Evolutionary conservation across 2,113 vertebrate species (phyloP), one percentile per base, ranked within the genome.

Genomic region (Procavia capensis): DNA sequence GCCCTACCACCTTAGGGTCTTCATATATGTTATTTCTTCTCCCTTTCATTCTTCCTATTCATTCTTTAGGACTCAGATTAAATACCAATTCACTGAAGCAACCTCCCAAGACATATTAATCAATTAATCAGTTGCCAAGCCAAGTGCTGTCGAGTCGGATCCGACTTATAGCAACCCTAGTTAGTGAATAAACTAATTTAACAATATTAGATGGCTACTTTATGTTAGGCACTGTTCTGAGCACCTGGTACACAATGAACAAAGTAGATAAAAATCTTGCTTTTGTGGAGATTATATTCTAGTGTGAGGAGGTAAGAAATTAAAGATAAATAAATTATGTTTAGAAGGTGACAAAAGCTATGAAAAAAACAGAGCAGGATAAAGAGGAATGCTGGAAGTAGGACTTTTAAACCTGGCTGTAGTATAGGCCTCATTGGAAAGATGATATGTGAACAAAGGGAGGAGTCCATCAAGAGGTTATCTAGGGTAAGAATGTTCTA

Each of bases 281-380:
- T 92, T 94, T 72, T 9, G 64, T 59, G 61, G 36, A 68, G 90
- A 8, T 88, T 83, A 85, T 68, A 45, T 88, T 94, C 70, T 75
- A 78, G 27, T 27, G 22, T 25, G 39, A 95, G 36, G 59, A 88
- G 27, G 24, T 59, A 88, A 45, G 80, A 39, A 88, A 80, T 64
- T 87, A 66, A 95, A 94, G 4, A 94, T 57, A 91, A 93, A 90
- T 64, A 86, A 86, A 79, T 78, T 79, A 83, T 39, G 70, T 75
- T 66, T 74, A 72, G n/a, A 94, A 85, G 29, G 59, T 78, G 54
- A 57, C 76, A 76, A 70, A 61, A 85, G 34, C 5, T 76, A n/a
- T 90, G 6, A 64, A n/a, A n/a, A 94, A 78, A 68, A 91, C 88
- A 34, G 9, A 88, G 72, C 25, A 75, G 19, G 59, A 80, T 47